phyloP scores from a whole-genome alignment of 2,113 vertebrate genomes.

The Sporophila hypoxantha region DNA sequence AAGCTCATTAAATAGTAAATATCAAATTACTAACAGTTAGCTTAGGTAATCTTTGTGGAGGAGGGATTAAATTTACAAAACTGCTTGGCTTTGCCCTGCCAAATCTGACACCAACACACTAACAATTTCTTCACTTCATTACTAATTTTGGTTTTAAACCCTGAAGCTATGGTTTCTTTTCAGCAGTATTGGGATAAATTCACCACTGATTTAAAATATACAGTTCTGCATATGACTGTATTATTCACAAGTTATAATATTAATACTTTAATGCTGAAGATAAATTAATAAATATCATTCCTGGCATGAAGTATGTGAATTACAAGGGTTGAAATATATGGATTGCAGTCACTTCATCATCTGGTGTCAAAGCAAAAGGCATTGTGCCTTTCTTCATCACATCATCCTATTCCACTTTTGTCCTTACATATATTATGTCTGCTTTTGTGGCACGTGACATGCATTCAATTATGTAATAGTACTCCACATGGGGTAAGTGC shows the following conservation, averaged over 20 bases:
- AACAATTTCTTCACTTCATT: neutral
- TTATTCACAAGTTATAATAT: neutral
- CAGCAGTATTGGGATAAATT: neutral
- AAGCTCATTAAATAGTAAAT: neutral
- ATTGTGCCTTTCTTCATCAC: neutral
- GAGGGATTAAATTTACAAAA: neutral
- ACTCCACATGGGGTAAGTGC: neutral
- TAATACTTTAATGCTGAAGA: neutral
- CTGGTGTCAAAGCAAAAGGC: neutral
- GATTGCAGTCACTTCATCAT: neutral
- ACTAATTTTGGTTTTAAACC: neutral
- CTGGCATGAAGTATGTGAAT: neutral
- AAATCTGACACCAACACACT: neutral
- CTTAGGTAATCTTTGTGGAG: neutral
- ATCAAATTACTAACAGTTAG: neutral
- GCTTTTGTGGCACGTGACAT: neutral
- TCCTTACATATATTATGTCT: neutral
- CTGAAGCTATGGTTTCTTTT: neutral
- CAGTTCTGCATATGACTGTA: neutral
- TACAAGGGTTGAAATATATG: neutral
- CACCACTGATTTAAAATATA: neutral
- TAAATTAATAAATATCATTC: neutral
- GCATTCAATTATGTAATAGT: neutral
- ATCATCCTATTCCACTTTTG: neutral
- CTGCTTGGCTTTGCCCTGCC: rapidly evolving